Conservation (phyloP, 1,140 invertebrate species). For the Cotesia typhae region DNA sequence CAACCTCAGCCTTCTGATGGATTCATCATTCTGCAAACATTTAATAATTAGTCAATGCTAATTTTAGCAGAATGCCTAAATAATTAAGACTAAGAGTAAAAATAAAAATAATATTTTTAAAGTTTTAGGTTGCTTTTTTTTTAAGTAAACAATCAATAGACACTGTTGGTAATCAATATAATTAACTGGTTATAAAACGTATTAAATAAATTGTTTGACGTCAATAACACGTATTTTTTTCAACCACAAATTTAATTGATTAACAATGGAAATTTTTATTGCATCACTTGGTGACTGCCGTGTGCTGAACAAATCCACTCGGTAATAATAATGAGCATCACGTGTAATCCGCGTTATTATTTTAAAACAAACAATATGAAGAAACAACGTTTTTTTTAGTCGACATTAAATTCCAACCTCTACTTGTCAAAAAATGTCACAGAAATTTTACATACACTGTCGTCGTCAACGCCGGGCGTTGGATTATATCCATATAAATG, state of each 20-base stretch:
- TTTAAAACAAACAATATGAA: neutral
- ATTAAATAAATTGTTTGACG: constrained; percentile 24
- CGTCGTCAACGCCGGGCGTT: constrained; percentile 57
- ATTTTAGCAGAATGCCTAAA: too few species aligned
- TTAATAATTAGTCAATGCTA: too few species aligned
- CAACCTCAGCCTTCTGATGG: constrained; percentile 78
- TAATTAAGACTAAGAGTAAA: too few species aligned
- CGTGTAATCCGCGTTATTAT: neutral
- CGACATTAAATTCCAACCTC: constrained; percentile 52
- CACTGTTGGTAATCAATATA: constrained; percentile 6
- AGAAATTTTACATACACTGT: constrained; percentile 61
- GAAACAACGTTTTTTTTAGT: constrained; percentile 9
- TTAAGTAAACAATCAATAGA: too few species aligned
- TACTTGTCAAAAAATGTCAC: constrained; percentile 56
- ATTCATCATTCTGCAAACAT: constrained; percentile 75
- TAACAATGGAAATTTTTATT: constrained; percentile 1
- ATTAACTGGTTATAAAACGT: neutral
- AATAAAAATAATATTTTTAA: too few species aligned
- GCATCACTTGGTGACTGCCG: too few species aligned
- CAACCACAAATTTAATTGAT: neutral
- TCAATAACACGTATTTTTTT: constrained; percentile 11
- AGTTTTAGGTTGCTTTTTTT: too few species aligned
- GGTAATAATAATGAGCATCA: neutral
- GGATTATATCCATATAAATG: constrained; percentile 65
- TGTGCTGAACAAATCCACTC: too few species aligned